phyloP scores from a whole-genome alignment of 2,797 vertebrate genomes.

The Leuciscus waleckii region DNA sequence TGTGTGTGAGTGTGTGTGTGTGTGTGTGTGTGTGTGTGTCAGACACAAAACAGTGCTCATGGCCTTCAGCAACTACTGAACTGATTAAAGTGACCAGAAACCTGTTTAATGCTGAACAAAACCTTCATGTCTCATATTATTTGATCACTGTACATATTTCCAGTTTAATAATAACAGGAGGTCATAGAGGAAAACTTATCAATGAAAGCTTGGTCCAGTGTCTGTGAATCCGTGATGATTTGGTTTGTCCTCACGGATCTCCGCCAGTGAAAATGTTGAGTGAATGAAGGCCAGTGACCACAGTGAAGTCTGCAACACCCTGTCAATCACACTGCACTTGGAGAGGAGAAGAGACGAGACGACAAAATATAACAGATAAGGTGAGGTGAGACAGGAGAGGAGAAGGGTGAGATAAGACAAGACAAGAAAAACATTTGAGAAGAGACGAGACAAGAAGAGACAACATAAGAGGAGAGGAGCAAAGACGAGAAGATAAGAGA shows the following conservation, averaged over 20 bases:
- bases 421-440: background rate
- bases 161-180: background rate
- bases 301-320: constrained; percentile 67
- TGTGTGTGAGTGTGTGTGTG: constrained; percentile 61
- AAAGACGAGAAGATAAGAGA: constrained; percentile 44
- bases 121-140: background rate
- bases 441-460: background rate
- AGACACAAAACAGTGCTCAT: constrained; percentile 62
- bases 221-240: background rate
- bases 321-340: constrained; percentile 78
- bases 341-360: constrained; percentile 10
- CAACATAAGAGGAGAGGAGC: background rate
- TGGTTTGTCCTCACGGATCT: background rate
- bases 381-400: too few species aligned
- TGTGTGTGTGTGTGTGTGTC: constrained; percentile 66
- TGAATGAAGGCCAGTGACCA: constrained; percentile 6
- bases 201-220: background rate
- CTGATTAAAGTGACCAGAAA: constrained; percentile 52
- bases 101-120: constrained; percentile 34
- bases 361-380: too few species aligned
- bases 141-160: background rate
- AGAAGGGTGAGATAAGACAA: background rate
- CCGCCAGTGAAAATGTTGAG: background rate
- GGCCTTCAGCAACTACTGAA: constrained; percentile 58
- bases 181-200: background rate